These are phyloP conservation scores for Thalassoma bifasciatum DNA, from an alignment of 2,113 vertebrate species.

Conservation along the genomic window DNA sequence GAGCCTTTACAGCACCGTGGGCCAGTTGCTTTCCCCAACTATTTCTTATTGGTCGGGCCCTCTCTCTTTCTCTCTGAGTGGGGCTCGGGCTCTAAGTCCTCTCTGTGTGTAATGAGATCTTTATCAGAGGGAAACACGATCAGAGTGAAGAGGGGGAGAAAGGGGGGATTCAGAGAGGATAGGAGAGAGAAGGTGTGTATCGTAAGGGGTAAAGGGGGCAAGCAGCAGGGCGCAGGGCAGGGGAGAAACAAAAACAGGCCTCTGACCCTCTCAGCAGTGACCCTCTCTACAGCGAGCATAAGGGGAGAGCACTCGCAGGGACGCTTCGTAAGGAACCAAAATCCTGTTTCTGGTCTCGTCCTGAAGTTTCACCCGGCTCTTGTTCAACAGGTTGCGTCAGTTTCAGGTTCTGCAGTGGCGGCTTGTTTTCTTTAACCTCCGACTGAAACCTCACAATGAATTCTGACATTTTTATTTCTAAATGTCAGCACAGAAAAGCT, in stretches of 20 bases:
- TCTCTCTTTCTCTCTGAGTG: slow-evolving; percentile 62
- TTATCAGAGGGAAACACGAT: slow-evolving; percentile 81
- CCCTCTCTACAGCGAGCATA: slow-evolving; percentile 18
- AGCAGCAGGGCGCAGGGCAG: slow-evolving; percentile 36
- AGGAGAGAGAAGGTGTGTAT: slow-evolving; percentile 62
- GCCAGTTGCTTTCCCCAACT: slow-evolving; percentile 75
- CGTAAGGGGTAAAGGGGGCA: slow-evolving; percentile 36
- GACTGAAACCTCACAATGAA: slow-evolving; percentile 10
- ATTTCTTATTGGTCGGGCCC: slow-evolving; percentile 67
- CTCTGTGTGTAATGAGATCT: slow-evolving; percentile 83
- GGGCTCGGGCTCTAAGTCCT: slow-evolving; percentile 76
- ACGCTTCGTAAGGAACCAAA: slow-evolving; percentile 1
- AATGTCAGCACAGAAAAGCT: slow-evolving; percentile 23
- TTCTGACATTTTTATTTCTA: slow-evolving; percentile 2
- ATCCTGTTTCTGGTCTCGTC: slow-evolving; percentile 45
- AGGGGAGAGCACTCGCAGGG: background rate
- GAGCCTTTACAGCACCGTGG: slow-evolving; percentile 66
- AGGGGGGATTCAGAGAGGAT: slow-evolving; percentile 34
- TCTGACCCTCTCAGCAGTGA: slow-evolving; percentile 62
- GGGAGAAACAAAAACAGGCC: slow-evolving; percentile 63
- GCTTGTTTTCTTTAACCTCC: slow-evolving; percentile 48
- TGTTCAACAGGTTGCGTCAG: slow-evolving; percentile 72
- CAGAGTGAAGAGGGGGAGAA: slow-evolving; percentile 60
- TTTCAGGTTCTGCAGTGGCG: slow-evolving; percentile 40
- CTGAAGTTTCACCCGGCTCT: slow-evolving; percentile 46